Conservation (phyloP, 2,888 invertebrate species). For the Timandra comae region DNA sequence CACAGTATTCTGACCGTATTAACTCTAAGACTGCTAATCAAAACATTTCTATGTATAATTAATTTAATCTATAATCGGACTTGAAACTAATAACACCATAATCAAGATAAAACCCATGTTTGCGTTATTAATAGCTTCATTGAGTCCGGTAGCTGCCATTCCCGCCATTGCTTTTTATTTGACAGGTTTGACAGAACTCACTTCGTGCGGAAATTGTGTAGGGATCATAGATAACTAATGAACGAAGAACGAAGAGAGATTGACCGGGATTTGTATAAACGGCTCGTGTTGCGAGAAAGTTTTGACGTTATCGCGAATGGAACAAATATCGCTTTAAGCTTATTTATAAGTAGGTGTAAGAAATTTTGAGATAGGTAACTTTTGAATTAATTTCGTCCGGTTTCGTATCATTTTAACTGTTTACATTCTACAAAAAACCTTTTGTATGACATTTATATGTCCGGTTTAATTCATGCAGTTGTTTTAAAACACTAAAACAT, state of each 20-base stretch:
- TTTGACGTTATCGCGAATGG: conserved; percentile 19
- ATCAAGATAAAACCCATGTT: conserved; percentile 17
- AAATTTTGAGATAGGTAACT: too few species aligned
- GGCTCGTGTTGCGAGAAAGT: conserved; percentile 16
- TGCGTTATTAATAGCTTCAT: conserved; percentile 20
- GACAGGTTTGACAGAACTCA: conserved; percentile 24
- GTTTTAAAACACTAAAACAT: too few species aligned
- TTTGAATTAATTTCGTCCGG: too few species aligned
- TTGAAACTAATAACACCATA: conserved; percentile 15
- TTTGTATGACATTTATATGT: too few species aligned
- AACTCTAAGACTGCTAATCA: too few species aligned
- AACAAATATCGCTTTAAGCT: conserved; percentile 13
- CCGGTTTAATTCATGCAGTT: too few species aligned
- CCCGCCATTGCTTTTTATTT: conserved; percentile 28
- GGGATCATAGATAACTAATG: too few species aligned
- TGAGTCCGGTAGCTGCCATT: conserved; percentile 27
- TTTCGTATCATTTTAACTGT: too few species aligned
- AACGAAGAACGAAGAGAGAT: conserved; percentile 28
- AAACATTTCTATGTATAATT: too few species aligned
- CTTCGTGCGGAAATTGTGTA: conserved; percentile 29
- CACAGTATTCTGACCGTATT: too few species aligned
- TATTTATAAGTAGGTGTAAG: too few species aligned
- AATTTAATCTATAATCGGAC: conserved; percentile 6
- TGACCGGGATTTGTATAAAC: conserved; percentile 26
- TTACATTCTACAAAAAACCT: too few species aligned